Base-by-base conservation (phyloP, 1,140 invertebrate genomes). In the Lordiphosa collinella region DNA sequence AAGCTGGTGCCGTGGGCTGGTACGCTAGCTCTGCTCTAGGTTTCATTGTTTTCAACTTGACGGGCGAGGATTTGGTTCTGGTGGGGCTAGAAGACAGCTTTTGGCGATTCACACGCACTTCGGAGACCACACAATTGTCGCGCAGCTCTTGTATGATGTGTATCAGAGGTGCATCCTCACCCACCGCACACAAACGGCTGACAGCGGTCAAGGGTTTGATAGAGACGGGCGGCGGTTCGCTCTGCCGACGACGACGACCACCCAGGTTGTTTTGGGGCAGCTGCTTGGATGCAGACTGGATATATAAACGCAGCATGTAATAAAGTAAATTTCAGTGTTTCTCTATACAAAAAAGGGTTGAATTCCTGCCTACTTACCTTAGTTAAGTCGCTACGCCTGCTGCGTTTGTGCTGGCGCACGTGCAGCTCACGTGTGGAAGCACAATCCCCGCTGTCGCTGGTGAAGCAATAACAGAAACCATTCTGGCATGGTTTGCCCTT, bases 391-490 rank as follows among this genome's bases (percentile, higher is more conserved):
- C 72, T 54, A 3, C 80, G 72, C 64, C 69, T 78, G 56, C 70
- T 86, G 43, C 80, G 79, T 29, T 78, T 55, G 1, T 63, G 49
- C 3, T 82, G 51, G 1, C 86, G 80, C 72, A 82, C 71, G 72
- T 86, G 79, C 46, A 47, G 58, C 48, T 67, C 79, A 69, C 85
- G 85, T 78, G 85, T 53, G 2, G 76, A 82, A 4, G 34, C 78
- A n/a, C 78, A 84, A 18, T 88, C 87, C 0, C 86, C 87, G 29
- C 87, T 88, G 59, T 88, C 87, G 40, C 87, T 88, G 37, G 80
- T 88, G 43, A 88, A 88, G 62, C 87, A 88, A 44, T 88, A 88
- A 16, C 87, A 88, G 46, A 88, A 88, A 4, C 87, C 87, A 38
- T 88, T 72, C 50, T 84, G 56, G 47, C 87, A 88, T 1, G 87